phyloP scores from a whole-genome alignment of 2,888 invertebrate species.

The Melieria crassipennis region DNA sequence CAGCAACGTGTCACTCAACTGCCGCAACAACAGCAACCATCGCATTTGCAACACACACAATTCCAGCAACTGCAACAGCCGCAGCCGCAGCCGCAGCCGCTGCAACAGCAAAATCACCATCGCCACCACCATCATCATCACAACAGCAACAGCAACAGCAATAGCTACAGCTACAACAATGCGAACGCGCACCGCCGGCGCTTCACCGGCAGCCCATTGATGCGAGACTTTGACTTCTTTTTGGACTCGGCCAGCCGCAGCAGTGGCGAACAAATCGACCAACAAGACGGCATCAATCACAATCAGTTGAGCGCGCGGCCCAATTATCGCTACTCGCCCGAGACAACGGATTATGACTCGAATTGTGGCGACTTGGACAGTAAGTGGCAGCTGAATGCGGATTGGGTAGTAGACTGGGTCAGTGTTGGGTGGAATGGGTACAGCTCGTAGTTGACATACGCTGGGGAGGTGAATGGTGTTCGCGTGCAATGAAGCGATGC shows the following conservation, averaged over 20 bases:
- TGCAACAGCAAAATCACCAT: slow-evolving; percentile 42
- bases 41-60: slow-evolving; percentile 23
- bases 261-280: slow-evolving; percentile 63
- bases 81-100: slow-evolving; percentile 44
- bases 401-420: background rate
- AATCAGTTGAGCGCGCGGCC: slow-evolving; percentile 61
- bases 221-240: slow-evolving; percentile 65
- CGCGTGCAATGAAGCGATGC: background rate
- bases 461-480: background rate
- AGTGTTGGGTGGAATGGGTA: too few species aligned
- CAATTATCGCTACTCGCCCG: slow-evolving; percentile 90
- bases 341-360: slow-evolving; percentile 93
- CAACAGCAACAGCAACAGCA: slow-evolving; percentile 41
- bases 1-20: slow-evolving; percentile 35
- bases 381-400: slow-evolving; percentile 71
- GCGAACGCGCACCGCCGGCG: slow-evolving; percentile 46
- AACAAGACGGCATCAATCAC: slow-evolving; percentile 63
- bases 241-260: slow-evolving; percentile 65
- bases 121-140: slow-evolving; percentile 45
- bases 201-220: slow-evolving; percentile 57
- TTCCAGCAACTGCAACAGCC: slow-evolving; percentile 42
- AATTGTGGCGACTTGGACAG: slow-evolving; percentile 88
- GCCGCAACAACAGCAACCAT: slow-evolving; percentile 36
- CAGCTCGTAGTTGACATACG: background rate
- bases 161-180: slow-evolving; percentile 32